Percentiles rank a stretch among this genome's conserved stretches.
Conservation (phyloP, 2,113 vertebrate species). For the Emydura subglobosa region DNA sequence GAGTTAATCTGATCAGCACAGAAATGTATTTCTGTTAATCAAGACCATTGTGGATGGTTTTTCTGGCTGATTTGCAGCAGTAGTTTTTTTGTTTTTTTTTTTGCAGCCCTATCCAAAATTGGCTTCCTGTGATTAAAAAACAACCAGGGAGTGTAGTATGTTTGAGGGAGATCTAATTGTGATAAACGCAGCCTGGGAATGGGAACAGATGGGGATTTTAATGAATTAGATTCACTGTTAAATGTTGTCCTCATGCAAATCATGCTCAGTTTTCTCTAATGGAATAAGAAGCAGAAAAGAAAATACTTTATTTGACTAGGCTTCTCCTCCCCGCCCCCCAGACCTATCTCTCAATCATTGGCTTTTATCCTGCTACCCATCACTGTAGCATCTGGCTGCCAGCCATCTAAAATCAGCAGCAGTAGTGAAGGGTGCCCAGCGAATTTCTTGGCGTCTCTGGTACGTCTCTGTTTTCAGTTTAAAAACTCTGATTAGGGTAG, state of each 20-base stretch:
- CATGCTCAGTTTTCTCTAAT: slow-evolving; percentile 30
- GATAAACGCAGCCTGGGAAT: not conserved
- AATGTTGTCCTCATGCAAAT: slow-evolving; percentile 47
- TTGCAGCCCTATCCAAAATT: slow-evolving; percentile 32
- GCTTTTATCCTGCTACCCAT: slow-evolving; percentile 20
- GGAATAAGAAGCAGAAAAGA: slow-evolving; percentile 48
- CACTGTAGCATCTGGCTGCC: slow-evolving; percentile 33
- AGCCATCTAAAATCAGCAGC: not conserved
- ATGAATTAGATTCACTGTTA: slow-evolving; percentile 28
- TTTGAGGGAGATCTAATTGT: slow-evolving; percentile 59
- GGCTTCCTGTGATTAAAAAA: not conserved
- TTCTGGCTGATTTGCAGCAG: slow-evolving; percentile 19
- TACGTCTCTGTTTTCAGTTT: not conserved
- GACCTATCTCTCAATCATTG: slow-evolving; percentile 24
- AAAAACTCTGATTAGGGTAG: not conserved
- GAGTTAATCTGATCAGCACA: slow-evolving; percentile 9
- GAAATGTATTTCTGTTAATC: not conserved
- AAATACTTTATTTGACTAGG: slow-evolving; percentile 59
- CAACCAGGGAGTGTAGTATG: fast-evolving
- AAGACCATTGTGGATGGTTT: not conserved
- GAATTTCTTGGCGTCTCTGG: not conserved
- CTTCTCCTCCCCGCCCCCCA: not conserved
- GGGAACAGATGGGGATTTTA: slow-evolving; percentile 59
- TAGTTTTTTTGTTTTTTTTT: slow-evolving; percentile 54
- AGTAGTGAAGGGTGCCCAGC: fast-evolving